These are phyloP conservation scores for Orussus abietinus DNA, from an alignment of 1,140 invertebrate species.

Conservation along the genomic window DNA sequence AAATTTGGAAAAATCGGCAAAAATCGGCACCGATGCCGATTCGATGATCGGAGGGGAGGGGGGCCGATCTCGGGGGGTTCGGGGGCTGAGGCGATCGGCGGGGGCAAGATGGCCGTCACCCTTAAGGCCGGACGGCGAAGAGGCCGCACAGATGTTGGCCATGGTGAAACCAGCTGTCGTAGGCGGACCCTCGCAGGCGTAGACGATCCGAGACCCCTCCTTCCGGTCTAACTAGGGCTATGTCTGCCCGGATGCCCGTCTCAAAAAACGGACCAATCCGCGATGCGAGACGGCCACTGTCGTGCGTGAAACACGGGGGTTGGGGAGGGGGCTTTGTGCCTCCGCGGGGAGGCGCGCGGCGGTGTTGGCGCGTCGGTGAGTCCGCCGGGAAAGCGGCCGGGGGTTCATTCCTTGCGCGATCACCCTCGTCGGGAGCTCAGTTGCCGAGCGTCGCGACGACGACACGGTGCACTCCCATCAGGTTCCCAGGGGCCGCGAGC, in stretches of 20 bases:
- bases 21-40: too few species aligned
- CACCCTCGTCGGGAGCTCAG: slow-evolving; percentile 49
- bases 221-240: slow-evolving; percentile 50
- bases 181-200: slow-evolving; percentile 46
- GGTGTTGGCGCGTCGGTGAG: slow-evolving; percentile 20
- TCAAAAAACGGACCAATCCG: slow-evolving; percentile 54
- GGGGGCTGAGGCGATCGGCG: too few species aligned
- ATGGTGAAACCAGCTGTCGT: slow-evolving; percentile 37
- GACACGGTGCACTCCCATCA: slow-evolving; percentile 34
- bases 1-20: too few species aligned
- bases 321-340: slow-evolving; percentile 9
- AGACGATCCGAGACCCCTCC: slow-evolving; percentile 36
- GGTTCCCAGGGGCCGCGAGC: neutral
- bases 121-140: too few species aligned
- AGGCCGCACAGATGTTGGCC: slow-evolving; percentile 22
- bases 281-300: slow-evolving; percentile 53
- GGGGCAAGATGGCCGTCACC: too few species aligned
- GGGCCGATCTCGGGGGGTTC: too few species aligned
- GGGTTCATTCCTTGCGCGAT: slow-evolving; percentile 39
- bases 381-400: slow-evolving; percentile 28
- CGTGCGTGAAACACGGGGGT: slow-evolving; percentile 40
- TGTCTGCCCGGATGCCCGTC: slow-evolving; percentile 44
- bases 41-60: too few species aligned
- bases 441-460: slow-evolving; percentile 52
- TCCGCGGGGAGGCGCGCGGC: slow-evolving; percentile 1